Evolutionary conservation across 2,797 vertebrate species (phyloP).

Genomic region (Siniperca undulata): DNA sequence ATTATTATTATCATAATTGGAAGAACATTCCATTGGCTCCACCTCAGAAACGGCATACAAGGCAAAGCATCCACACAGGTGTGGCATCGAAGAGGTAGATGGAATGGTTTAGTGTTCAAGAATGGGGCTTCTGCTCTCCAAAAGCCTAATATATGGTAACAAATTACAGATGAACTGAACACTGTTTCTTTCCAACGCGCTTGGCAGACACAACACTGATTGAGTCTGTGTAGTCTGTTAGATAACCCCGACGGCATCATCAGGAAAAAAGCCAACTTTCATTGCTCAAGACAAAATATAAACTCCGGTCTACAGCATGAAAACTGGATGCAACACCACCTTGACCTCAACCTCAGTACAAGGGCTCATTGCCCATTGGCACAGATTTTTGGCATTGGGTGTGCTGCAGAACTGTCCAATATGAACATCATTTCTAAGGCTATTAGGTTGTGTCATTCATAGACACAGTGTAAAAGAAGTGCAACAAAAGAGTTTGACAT

Average conservation of each 20-base stretch:
- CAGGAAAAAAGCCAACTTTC: not conserved
- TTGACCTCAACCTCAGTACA: not conserved
- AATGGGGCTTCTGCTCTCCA: not conserved
- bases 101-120: too few relatives aligned
- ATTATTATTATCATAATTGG: not conserved
- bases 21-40: too few relatives aligned
- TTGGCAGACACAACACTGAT: too few relatives aligned
- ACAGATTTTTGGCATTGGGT: not conserved
- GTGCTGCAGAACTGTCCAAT: constrained; percentile 9
- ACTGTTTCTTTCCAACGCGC: too few relatives aligned
- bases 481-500: not conserved
- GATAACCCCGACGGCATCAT: too few relatives aligned
- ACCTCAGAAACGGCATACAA: not conserved
- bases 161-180: not conserved
- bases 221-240: too few relatives aligned
- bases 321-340: not conserved
- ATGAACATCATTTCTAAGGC: not conserved
- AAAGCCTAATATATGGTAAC: not conserved
- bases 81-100: not conserved
- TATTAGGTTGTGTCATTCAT: not conserved
- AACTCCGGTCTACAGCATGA: not conserved
- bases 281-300: not conserved
- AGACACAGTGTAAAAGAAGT: not conserved
- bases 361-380: not conserved
- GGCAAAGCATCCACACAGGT: not conserved